Base-by-base conservation (phyloP, 2,113 vertebrate genomes). In the Paradoxurus hermaphroditus region DNA sequence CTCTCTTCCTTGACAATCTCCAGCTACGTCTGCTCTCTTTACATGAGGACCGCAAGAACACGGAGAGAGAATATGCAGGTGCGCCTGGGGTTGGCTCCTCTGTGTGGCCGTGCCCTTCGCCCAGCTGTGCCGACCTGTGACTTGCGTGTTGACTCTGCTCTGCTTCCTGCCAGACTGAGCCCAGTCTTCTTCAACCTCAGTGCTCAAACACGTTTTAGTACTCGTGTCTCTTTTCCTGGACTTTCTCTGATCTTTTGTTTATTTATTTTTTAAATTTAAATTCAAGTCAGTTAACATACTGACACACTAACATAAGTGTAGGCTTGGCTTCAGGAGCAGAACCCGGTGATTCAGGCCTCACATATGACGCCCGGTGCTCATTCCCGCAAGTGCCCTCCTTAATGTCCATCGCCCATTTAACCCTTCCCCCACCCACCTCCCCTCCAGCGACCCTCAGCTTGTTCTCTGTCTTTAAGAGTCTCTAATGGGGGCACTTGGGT, bases 51-150 rank as follows among this genome's bases (percentile, higher is more conserved):
- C 23, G 29, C 25, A 0, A 31, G 63, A 29, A 0, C 3, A 3
- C 1, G 44, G 39, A 89, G 23, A 23, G 12, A 31, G 34, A 65
- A 19, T 1, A 1, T 2, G 7, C 39, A 36, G 0, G 13, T 5
- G 18, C 13, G 4, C 2, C 1, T 1, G 10, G 31, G 6, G 3
- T 18, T 25, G 49, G 21, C 4, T 1, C 1, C 12, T 3, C 4
- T 0, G 2, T 1, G 13, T 21, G 34, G 36, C 12, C 59, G 0
- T 1, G 0, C 7, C 8, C 15, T 67, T 49, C 1, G 16, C 36
- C 51, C 23, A 39, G n/a, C 15, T 9, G 4, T 3, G 4, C 16
- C 81, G 10, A 4, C 79, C 12, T 16, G 21, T 0, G 11, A 53
- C 63, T 15, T 41, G 6, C 27, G 1, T n/a, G 7, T 21, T 19